Evolutionary conservation across 2,888 invertebrate genomes (phyloP).

Genomic region (Trachelus iudaicus): DNA sequence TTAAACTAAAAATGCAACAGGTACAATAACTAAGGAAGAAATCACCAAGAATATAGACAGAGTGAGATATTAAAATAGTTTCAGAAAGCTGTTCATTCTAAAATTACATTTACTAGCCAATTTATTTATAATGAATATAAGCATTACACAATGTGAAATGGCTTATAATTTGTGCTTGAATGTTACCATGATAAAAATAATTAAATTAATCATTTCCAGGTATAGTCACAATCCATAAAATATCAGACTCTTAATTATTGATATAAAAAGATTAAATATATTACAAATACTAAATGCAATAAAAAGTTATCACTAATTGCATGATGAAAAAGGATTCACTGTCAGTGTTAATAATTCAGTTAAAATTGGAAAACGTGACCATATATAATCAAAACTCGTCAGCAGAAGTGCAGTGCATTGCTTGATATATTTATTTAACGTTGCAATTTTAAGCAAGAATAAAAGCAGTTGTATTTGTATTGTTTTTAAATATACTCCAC

Average conservation of each 20-base stretch:
- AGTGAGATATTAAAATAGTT: neutral
- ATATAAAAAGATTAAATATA: neutral
- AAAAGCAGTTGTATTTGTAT: neutral
- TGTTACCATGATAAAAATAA: neutral
- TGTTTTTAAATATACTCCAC: constrained; percentile 54
- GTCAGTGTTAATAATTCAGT: neutral
- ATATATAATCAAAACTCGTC: neutral
- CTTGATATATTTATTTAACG: constrained; percentile 3
- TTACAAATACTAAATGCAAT: neutral
- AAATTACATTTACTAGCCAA: neutral
- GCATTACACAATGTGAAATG: neutral
- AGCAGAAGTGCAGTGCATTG: neutral
- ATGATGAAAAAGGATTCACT: neutral
- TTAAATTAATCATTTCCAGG: neutral
- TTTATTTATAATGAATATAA: neutral
- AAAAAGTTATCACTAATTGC: neutral
- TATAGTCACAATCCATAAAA: neutral
- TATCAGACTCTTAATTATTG: neutral
- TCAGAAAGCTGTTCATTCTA: neutral
- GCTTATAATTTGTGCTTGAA: neutral
- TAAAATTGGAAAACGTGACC: neutral
- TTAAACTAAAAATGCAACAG: neutral
- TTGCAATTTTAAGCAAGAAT: neutral
- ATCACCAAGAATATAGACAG: neutral
- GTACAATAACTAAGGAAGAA: neutral